A percentile compares a stretch with the other conserved stretches of the same genome.
These are phyloP conservation scores for Mungos mungo DNA, from an alignment of 2,113 vertebrate species.

Conservation along the genomic window DNA sequence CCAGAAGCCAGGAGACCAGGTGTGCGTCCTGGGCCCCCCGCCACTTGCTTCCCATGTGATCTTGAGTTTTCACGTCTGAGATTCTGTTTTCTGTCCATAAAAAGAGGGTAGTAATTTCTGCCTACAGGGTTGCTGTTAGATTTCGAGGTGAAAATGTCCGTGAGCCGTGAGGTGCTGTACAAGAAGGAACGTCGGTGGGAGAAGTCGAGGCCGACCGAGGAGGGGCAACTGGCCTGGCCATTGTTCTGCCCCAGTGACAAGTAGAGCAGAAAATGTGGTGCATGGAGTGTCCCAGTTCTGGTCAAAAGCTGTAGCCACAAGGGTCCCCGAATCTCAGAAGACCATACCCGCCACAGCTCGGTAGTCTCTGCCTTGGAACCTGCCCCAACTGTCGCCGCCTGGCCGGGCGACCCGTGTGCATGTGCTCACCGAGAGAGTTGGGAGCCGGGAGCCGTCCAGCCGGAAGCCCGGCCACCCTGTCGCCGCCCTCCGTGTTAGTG, in stretches of 20 bases:
- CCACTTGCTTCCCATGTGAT: background rate
- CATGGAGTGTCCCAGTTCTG: background rate
- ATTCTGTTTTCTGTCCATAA: background rate
- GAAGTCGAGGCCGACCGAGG: background rate
- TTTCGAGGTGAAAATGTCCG: background rate
- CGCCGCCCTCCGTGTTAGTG: background rate
- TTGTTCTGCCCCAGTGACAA: background rate
- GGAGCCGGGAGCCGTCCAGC: background rate
- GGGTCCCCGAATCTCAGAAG: background rate
- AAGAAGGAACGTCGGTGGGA: background rate
- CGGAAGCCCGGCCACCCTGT: background rate
- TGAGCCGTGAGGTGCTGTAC: background rate
- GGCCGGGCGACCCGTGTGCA: rapidly evolving
- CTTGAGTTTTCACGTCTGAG: background rate
- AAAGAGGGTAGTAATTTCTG: background rate
- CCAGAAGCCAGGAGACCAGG: background rate
- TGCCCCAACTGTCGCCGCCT: background rate
- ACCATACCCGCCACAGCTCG: background rate
- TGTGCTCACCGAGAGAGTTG: background rate
- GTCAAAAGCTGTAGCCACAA: background rate
- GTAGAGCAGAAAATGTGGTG: constrained; percentile 1
- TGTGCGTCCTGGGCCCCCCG: background rate
- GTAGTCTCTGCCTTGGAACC: background rate
- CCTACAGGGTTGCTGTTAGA: background rate
- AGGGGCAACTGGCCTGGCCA: background rate